Conservation (phyloP, 2,797 vertebrate genomes). For the Cryptoblepharus egeriae region DNA sequence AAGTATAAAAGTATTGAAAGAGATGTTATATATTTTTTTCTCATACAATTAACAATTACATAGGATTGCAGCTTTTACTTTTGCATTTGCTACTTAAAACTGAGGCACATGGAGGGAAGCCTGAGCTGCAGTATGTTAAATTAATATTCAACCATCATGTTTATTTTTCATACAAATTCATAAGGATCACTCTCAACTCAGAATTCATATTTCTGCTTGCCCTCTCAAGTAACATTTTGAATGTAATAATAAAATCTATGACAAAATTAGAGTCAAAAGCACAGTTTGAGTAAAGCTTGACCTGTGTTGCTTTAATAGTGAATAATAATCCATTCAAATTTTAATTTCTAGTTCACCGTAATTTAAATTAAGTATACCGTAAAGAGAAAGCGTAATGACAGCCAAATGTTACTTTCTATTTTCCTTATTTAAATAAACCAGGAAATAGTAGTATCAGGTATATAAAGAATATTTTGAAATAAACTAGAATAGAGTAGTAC, state of each 20-base stretch:
- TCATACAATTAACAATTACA: conserved; percentile 2
- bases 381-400: background rate
- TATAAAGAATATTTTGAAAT: background rate
- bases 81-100: rapidly evolving
- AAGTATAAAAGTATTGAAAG: conserved; percentile 78
- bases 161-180: background rate
- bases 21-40: background rate
- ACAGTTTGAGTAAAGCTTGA: background rate
- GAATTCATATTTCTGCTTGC: background rate
- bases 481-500: background rate
- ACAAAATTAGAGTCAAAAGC: background rate
- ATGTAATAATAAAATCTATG: background rate
- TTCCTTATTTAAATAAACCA: background rate
- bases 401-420: background rate
- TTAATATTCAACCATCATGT: background rate
- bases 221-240: background rate
- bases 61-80: background rate
- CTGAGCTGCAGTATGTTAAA: background rate
- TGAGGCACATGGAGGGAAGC: background rate
- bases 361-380: background rate
- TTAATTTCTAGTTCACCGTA: background rate
- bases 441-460: too few species aligned
- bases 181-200: background rate
- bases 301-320: background rate
- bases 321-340: background rate